phyloP scores from a whole-genome alignment of 2,113 vertebrate genomes.

The Malaclemys terrapin region DNA sequence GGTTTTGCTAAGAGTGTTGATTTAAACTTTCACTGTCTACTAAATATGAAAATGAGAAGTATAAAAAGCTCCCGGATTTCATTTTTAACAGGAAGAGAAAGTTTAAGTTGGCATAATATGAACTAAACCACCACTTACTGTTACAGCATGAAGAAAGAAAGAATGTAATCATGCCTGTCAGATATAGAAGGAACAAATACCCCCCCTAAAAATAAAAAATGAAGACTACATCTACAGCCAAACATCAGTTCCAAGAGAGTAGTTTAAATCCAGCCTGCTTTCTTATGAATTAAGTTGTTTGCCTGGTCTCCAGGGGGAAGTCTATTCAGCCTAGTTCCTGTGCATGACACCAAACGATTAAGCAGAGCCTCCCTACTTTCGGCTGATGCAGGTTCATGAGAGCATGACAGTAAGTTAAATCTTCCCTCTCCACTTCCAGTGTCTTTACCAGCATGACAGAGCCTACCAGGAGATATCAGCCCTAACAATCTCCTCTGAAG shows the following conservation, averaged over 20 bases:
- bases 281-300: not conserved
- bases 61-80: constrained; percentile 26
- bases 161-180: not conserved
- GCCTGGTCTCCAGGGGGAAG: not conserved
- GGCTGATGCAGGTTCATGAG: not conserved
- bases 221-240: not conserved
- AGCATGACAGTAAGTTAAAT: not conserved
- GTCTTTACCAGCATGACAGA: not conserved
- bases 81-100: constrained; percentile 4
- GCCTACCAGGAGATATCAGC: not conserved
- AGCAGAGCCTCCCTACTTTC: not conserved
- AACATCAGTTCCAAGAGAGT: not conserved
- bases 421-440: not conserved
- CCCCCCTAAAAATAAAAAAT: not conserved
- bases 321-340: not conserved
- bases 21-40: constrained; percentile 24
- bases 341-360: not conserved
- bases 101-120: constrained; percentile 5
- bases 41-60: constrained; percentile 47
- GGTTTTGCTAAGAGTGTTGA: constrained; percentile 9
- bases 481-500: not conserved
- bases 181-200: not conserved
- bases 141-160: not conserved
- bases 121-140: not conserved
- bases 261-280: not conserved